Base-by-base conservation (phyloP, 2,113 vertebrate species). In the Lepus americanus region DNA sequence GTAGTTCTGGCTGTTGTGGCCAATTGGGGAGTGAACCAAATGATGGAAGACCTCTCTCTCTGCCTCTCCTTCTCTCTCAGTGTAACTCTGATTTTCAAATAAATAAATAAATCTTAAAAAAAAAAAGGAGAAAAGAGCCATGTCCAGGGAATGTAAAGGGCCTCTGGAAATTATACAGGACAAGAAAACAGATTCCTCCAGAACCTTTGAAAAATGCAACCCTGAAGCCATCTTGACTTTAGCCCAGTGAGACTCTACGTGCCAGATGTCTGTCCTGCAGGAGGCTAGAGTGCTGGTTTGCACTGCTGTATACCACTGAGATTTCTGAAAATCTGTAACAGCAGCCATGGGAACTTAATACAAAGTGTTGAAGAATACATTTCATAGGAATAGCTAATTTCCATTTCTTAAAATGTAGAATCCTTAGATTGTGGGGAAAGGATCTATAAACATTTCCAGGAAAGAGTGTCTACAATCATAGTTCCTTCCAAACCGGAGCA, bases 401-500 rank as follows among this genome's bases (percentile, higher is more conserved):
- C 59, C 66, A 19, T 14, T 49, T 87, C 59, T 23, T 10, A 86
- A 83, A 59, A 53, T 20, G 8, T 12, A 79, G 49, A 85, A 74
- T 23, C 16, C 17, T 59, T 25, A 74, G n/a, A 49, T 59, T 33
- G 4, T 63, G 6, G 31, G 51, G 86, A 49, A 74, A 19, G 53
- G 27, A 74, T 19, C 51, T 39, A 31, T 51, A 90, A 90, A 73
- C 67, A 76, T 87, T 87, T 87, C 33, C n/a, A 55, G 53, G 27
- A 67, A 84, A 81, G 36, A 76, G 36, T 29, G 63, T 51, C 8
- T 66, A 39, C 87, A 80, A 95, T 92, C 87, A 77, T 3, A 88
- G 49, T 69, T 79, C 39, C 85, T 36, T 76, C 78, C 19, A 86
- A 90, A 67, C 51, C 23, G 85, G 16, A 79, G 17, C 36, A 66